A percentile compares a stretch with the other conserved stretches of the same genome.
Evolutionary conservation across 2,888 invertebrate species (phyloP).

Genomic region (Lycia hirtaria): DNA sequence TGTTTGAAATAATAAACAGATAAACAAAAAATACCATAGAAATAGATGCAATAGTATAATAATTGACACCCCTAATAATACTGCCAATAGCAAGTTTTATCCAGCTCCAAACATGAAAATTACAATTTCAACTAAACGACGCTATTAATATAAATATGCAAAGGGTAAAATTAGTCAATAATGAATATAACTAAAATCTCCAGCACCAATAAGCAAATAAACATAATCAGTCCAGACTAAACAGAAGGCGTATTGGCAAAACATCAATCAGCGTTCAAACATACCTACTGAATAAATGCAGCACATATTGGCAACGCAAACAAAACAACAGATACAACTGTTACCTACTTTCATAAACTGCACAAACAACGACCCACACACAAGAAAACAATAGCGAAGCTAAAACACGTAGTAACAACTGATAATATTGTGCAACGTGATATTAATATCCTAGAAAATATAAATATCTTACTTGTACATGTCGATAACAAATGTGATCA

Average conservation of each 20-base stretch:
- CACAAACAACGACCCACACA: slow-evolving; percentile 3
- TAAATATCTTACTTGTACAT: too few species aligned
- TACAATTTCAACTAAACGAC: too few species aligned
- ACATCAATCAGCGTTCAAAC: slow-evolving; percentile 14
- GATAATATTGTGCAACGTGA: background rate
- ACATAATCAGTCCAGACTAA: slow-evolving; percentile 17
- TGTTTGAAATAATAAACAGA: background rate
- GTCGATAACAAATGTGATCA: too few species aligned
- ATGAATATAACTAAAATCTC: background rate
- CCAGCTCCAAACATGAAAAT: too few species aligned
- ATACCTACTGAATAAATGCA: slow-evolving; percentile 14
- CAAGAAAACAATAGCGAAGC: background rate
- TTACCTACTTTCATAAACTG: background rate
- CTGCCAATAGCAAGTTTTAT: too few species aligned
- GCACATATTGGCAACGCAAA: slow-evolving; percentile 18
- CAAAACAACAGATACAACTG: slow-evolving; percentile 9
- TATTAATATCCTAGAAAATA: background rate
- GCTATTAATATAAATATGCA: background rate
- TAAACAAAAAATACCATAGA: background rate
- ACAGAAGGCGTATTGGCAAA: slow-evolving; percentile 20
- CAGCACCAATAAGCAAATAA: slow-evolving; percentile 9
- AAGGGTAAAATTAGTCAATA: background rate
- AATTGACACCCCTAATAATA: too few species aligned
- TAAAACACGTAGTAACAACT: background rate
- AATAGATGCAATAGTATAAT: background rate